Evolutionary conservation across 2,113 vertebrate species (phyloP), one percentile per base, ranked within the genome.

Genomic region (Apaloderma vittatum): DNA sequence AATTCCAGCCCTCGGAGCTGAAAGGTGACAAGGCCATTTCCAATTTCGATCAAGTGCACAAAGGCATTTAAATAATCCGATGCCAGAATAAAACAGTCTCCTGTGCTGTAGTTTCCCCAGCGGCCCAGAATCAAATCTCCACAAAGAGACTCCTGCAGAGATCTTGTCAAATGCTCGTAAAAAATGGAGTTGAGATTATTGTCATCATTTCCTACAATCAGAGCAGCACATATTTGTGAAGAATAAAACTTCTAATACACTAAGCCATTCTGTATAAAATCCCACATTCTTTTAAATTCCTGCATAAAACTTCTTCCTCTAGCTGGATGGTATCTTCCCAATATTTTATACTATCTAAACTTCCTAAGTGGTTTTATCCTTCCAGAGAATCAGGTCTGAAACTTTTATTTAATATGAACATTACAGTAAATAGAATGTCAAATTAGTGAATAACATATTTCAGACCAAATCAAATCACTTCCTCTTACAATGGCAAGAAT

Each of bases 131-230:
- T 96, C 78, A 99, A 98, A 97, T 99, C 99, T 43, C 99, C 99
- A 73, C 99, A 99, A 46, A 99, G 98, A 13, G 99, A 99, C 73
- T 99, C 98, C 98, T 99, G 99, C 73, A 99, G 98, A 5, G 99
- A 99, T 93, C 99, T 98, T 2, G 99, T 99, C 98, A 99, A 96
- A 96, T 99, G 99, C 97, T 99, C 99, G 15, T 99, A 99, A 93
- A 99, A 99, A 95, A 99, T 99, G 91, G 99, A 99, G 97, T 99
- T 99, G 26, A 99, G 98, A 97, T 99, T 99, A 98, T 99, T 99
- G 93, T 99, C 99, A 34, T 99, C 99, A 32, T 98, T 99, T 49
- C 99, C 99, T 99, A 88, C 18, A 90, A 97, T 9, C 45, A 91
- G 66, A 96, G 84, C 3, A 83, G 58, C 49, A 88, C 11, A 93